Evolutionary conservation across 2,888 invertebrate genomes (phyloP), one percentile per base, ranked within the genome.

Genomic region (Branchipolynoe longqiensis): DNA sequence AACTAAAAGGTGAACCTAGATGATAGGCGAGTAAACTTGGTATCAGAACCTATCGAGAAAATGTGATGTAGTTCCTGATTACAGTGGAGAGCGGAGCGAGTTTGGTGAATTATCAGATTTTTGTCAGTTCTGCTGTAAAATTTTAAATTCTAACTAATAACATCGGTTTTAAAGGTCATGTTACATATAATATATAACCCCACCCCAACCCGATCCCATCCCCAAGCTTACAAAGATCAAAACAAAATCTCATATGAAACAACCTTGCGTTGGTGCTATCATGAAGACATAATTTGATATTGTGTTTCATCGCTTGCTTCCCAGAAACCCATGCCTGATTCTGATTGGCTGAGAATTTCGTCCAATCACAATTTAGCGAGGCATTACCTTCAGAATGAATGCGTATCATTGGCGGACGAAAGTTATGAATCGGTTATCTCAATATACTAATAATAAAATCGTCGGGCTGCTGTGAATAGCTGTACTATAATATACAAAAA

Each of bases 381-480:
- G 78, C 78, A 78, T 78, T 78, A 69, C 41, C 25, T 41, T 54
- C 25, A 41, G 48, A 78, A 78, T 48, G 48, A 48, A 78, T 78
- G 78, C 12, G 78, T 25, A 48, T 78, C 54, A 41, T 54, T 78
- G 78, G 31, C 0, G 4, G 25, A n/a, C n/a, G n/a, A 78, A 33
- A 78, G 48, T 28, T 25, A 48, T 78, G 78, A 41, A 78, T 78
- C 18, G 48, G 41, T 78, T 78, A 78, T 74, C 74, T 74, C 4
- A 41, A n/a, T n/a, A n/a, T n/a, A n/a, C n/a, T n/a, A n/a, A n/a
- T n/a, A n/a, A n/a, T n/a, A n/a, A 74, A 36, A 41, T 14, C 40
- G 74, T 40, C 28, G 78, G 78, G 41, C 78, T 78, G 78, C 78
- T 78, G 78, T 78, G 78, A 78, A 78, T 78, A 78, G 78, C 41